phyloP scores from a whole-genome alignment of 37 sponge, comb jelly and placozoan genomes.

The Halichondria panicea region DNA sequence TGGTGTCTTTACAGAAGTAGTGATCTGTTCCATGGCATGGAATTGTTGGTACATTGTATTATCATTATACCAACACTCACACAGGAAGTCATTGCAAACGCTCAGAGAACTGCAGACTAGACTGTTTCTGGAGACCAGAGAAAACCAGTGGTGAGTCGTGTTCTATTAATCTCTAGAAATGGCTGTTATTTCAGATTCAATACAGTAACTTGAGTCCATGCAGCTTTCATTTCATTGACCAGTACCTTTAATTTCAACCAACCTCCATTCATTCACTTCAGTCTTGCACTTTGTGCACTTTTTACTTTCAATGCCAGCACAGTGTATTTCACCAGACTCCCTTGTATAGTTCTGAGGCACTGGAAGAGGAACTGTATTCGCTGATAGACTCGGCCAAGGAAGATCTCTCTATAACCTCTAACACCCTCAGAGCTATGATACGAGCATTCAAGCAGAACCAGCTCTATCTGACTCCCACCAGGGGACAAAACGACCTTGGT shows the following conservation, averaged over 20 bases:
- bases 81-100: constrained; percentile 48
- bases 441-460: constrained; percentile 71
- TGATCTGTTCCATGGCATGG: too few relatives aligned
- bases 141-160: constrained; percentile 20
- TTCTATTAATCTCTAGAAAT: too few relatives aligned
- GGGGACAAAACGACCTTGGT: neutral
- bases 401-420: constrained; percentile 44
- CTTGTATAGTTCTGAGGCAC: neutral
- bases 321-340: neutral
- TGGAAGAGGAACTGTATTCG: constrained; percentile 28
- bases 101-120: constrained; percentile 45
- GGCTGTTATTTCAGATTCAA: neutral
- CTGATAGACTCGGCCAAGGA: constrained; percentile 54
- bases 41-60: too few relatives aligned
- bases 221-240: neutral
- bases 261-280: neutral
- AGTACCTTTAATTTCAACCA: neutral
- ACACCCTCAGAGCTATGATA: constrained; percentile 70
- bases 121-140: constrained; percentile 44
- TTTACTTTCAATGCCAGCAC: too few relatives aligned
- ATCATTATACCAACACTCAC: too few relatives aligned
- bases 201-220: neutral
- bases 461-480: constrained; percentile 34
- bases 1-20: too few relatives aligned
- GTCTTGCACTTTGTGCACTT: neutral